Evolutionary conservation across 2,113 vertebrate species (phyloP).

Genomic region (Piprites chloris): DNA sequence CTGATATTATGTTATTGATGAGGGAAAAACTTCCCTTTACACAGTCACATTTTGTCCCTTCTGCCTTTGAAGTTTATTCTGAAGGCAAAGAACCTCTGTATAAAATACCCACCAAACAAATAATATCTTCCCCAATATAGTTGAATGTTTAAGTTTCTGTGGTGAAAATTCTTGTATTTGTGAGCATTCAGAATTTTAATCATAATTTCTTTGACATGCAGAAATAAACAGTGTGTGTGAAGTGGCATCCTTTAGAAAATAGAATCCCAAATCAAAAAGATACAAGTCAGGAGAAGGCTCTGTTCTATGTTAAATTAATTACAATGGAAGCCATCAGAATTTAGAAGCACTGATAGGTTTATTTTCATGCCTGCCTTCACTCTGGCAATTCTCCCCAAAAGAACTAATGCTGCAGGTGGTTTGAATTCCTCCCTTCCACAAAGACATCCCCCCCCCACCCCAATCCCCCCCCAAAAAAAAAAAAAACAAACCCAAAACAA

Average conservation of each 20-base stretch:
- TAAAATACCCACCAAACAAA: background rate
- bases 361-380: conserved; percentile 58
- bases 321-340: conserved; percentile 60
- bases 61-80: conserved; percentile 28
- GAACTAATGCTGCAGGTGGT: conserved; percentile 22
- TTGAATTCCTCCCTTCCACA: background rate
- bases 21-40: background rate
- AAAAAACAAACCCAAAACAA: no score
- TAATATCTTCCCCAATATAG: background rate
- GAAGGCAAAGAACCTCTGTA: background rate
- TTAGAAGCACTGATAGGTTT: conserved; percentile 53
- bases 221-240: conserved; percentile 51
- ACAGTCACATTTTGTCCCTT: background rate
- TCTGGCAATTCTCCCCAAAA: conserved; percentile 24
- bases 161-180: background rate
- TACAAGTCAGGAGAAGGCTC: conserved; percentile 20
- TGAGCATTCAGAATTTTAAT: conserved; percentile 56
- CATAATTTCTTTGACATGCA: conserved; percentile 57
- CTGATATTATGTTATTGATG: background rate
- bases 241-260: conserved; percentile 34
- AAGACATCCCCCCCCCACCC: background rate
- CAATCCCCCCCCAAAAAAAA: no score
- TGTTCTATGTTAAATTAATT: conserved; percentile 64
- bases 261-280: conserved; percentile 35
- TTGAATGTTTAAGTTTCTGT: background rate